Evolutionary conservation across 2,888 invertebrate species (phyloP), one percentile per base, ranked within the genome.

Genomic region (Thymelicus sylvestris): DNA sequence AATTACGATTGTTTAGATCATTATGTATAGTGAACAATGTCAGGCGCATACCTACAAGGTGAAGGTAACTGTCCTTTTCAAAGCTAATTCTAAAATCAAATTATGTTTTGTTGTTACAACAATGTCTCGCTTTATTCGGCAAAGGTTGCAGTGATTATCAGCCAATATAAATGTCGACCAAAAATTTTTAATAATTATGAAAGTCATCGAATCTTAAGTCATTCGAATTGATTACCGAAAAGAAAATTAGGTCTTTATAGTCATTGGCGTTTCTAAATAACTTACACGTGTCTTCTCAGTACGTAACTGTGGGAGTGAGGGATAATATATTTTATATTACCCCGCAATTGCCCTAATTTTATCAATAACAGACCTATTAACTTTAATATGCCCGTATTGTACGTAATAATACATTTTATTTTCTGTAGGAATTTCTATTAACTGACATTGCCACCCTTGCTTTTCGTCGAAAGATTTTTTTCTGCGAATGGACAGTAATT

Each of bases 51-150:
- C n/a, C n/a, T n/a, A 12, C 48, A 48, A 48, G 48, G 48, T 6
- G 48, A 48, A 15, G 48, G n/a, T 48, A 5, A 48, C 48, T 44
- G 44, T 44, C 44, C 4, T n/a, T 48, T n/a, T 48, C 48, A 48
- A 48, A 48, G n/a, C n/a, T 48, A 48, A 48, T 48, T 48, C n/a
- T 48, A 48, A 48, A 48, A n/a, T 48, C 48, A n/a, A 48, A 48
- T 48, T 48, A 48, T 5, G 48, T 48, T 48, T 15, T 6, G 7
- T 48, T 48, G n/a, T 48, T 48, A 44, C 12, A 10, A 44, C 44
- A 10, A 44, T 44, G 48, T 48, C 7, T 48, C 12, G 6, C 15
- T 48, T 48, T 48, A n/a, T 13, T 13, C 48, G n/a, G 48, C 48
- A 48, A 48, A n/a, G n/a, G 48, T 44, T 10, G 7, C 48, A 48